phyloP scores from a whole-genome alignment of 1,140 invertebrate species.

The Drosophila watanabei region DNA sequence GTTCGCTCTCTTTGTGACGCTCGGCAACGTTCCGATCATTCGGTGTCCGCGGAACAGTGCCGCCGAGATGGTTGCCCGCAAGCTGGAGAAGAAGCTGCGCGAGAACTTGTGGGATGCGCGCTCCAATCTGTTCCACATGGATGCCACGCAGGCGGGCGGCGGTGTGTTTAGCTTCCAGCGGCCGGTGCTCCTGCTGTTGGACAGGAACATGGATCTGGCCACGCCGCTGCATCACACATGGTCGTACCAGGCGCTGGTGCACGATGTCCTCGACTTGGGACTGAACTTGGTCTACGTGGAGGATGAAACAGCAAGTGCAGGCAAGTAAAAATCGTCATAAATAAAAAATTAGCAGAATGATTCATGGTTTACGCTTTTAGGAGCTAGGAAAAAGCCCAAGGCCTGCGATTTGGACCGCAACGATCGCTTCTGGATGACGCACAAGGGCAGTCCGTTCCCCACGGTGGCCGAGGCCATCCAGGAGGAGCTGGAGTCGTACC shows the following conservation, averaged over 20 bases:
- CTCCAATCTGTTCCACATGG: conserved; percentile 97
- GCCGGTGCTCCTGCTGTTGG: conserved; percentile 96
- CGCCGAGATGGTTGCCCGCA: conserved; percentile 98
- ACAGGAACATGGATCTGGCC: conserved; percentile 98
- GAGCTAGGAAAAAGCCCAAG: conserved; percentile 91
- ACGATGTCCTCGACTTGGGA: conserved; percentile 96
- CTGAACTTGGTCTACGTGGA: conserved; percentile 95
- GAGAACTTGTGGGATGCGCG: conserved; percentile 98
- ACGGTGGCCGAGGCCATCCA: conserved; percentile 99
- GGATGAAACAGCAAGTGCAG: conserved; percentile 87
- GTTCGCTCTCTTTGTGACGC: conserved; percentile 98
- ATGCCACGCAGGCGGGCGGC: conserved; percentile 90
- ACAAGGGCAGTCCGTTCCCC: conserved; percentile 99
- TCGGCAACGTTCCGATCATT: conserved; percentile 98
- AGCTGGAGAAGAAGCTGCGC: conserved; percentile 98
- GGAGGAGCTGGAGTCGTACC: conserved; percentile 98
- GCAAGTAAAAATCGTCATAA: conserved; percentile 11
- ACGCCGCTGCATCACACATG: conserved; percentile 99
- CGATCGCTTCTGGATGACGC: conserved; percentile 96
- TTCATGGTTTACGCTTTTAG: conserved; percentile 58
- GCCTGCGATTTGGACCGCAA: conserved; percentile 96
- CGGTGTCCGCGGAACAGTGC: conserved; percentile 98
- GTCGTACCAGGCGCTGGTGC: conserved; percentile 99
- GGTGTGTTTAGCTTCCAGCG: conserved; percentile 95
- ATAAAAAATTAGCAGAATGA: no score